Conservation (phyloP, 1,140 invertebrate genomes). For the Megalonaias nervosa region DNA sequence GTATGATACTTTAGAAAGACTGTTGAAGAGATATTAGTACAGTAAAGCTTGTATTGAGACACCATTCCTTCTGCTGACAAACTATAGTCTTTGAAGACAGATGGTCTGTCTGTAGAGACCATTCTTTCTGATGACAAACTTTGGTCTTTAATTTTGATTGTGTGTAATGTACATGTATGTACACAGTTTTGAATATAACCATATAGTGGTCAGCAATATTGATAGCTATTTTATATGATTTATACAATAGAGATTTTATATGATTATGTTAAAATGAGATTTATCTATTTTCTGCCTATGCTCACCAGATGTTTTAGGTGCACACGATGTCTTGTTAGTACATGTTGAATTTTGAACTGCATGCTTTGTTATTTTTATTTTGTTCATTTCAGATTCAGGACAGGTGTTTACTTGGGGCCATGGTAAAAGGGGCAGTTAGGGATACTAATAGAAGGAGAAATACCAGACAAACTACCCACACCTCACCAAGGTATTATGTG, state of each 20-base stretch:
- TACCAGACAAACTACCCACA: slow-evolving; percentile 9
- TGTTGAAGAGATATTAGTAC: no score
- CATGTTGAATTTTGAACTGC: neutral
- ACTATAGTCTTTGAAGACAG: no score
- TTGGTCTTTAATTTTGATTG: no score
- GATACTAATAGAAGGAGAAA: slow-evolving; percentile 12
- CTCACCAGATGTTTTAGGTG: neutral
- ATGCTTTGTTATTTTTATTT: neutral
- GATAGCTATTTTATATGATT: slow-evolving; percentile 7
- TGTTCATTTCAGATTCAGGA: slow-evolving; percentile 24
- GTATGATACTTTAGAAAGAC: no score
- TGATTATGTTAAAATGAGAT: slow-evolving; percentile 1
- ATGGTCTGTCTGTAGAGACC: no score
- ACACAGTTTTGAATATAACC: neutral
- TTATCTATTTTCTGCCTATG: neutral
- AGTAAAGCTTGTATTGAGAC: no score
- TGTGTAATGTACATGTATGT: neutral
- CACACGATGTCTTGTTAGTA: neutral
- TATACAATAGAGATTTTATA: neutral
- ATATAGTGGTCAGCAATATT: slow-evolving; percentile 9
- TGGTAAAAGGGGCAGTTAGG: slow-evolving; percentile 43
- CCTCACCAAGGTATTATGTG: slow-evolving; percentile 30
- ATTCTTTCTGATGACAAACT: no score
- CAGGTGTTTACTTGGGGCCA: slow-evolving; percentile 42
- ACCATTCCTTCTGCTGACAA: no score